Evolutionary conservation across 1,140 invertebrate genomes (phyloP).

Genomic region (Zaprionus vittiger): DNA sequence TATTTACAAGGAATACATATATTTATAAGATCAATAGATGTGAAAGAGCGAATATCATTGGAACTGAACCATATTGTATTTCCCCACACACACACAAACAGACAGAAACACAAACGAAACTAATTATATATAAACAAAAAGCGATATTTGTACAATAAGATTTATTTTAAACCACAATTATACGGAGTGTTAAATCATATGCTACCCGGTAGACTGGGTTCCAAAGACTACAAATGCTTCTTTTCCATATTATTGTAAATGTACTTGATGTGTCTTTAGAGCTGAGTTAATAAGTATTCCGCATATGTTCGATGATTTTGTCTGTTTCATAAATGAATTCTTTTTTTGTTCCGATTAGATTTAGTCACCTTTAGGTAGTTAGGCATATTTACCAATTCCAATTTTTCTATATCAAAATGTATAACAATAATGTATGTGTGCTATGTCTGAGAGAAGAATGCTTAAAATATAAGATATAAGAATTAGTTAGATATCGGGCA

Average conservation of each 20-base stretch:
- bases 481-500: conserved; percentile 42
- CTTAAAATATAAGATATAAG: conserved; percentile 33
- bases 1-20: conserved; percentile 37
- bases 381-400: conserved; percentile 68
- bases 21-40: conserved; percentile 40
- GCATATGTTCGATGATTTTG: conserved; percentile 16
- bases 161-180: conserved; percentile 29
- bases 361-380: conserved; percentile 65
- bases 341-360: conserved; percentile 30
- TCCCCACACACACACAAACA: conserved; percentile 37
- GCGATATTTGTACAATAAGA: conserved; percentile 32
- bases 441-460: conserved; percentile 20
- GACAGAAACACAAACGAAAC: conserved; percentile 20
- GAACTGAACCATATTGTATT: conserved; percentile 72
- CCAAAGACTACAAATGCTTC: neutral
- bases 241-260: conserved; percentile 31
- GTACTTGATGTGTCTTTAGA: conserved; percentile 27
- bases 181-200: conserved; percentile 11
- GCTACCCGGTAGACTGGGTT: neutral
- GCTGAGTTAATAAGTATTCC: conserved; percentile 24
- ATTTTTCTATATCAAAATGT: conserved; percentile 46
- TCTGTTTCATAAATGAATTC: conserved; percentile 10
- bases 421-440: conserved; percentile 35
- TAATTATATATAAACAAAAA: conserved; percentile 13
- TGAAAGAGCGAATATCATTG: conserved; percentile 49